These are phyloP conservation scores for Saturnia pavonia DNA, from an alignment of 2,888 invertebrate species.

Conservation along the genomic window DNA sequence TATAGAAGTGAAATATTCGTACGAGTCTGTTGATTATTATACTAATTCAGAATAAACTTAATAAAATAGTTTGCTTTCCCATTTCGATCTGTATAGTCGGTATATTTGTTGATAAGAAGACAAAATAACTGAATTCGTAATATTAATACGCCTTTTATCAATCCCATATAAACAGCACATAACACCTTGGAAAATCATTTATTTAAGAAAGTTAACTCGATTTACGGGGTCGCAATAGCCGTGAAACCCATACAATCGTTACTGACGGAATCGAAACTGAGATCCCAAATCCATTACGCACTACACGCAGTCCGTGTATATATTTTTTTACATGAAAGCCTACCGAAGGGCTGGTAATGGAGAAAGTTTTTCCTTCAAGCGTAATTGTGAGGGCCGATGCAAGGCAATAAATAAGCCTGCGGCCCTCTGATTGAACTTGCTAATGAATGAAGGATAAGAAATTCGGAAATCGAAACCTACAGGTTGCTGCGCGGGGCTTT, in stretches of 20 bases:
- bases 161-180: background rate
- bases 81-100: too few species aligned
- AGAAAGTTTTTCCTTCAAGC: slow-evolving; percentile 75
- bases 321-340: slow-evolving; percentile 72
- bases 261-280: slow-evolving; percentile 60
- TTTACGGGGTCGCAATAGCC: slow-evolving; percentile 10
- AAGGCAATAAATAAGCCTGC: slow-evolving; percentile 77
- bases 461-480: slow-evolving; percentile 70
- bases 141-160: background rate
- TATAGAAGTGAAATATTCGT: too few species aligned
- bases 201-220: slow-evolving; percentile 16
- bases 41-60: too few species aligned
- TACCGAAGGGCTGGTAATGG: slow-evolving; percentile 71
- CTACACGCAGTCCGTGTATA: slow-evolving; percentile 64
- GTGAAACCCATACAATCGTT: slow-evolving; percentile 43
- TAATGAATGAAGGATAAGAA: slow-evolving; percentile 80
- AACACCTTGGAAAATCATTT: slow-evolving; percentile 6
- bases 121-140: background rate
- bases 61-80: too few species aligned
- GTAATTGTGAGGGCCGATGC: slow-evolving; percentile 79
- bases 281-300: slow-evolving; percentile 71
- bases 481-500: slow-evolving; percentile 47
- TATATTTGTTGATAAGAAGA: background rate
- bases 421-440: slow-evolving; percentile 79
- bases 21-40: too few species aligned